Base-by-base conservation (phyloP, 2,797 vertebrate species). In the Leptoclinus maculatus region DNA sequence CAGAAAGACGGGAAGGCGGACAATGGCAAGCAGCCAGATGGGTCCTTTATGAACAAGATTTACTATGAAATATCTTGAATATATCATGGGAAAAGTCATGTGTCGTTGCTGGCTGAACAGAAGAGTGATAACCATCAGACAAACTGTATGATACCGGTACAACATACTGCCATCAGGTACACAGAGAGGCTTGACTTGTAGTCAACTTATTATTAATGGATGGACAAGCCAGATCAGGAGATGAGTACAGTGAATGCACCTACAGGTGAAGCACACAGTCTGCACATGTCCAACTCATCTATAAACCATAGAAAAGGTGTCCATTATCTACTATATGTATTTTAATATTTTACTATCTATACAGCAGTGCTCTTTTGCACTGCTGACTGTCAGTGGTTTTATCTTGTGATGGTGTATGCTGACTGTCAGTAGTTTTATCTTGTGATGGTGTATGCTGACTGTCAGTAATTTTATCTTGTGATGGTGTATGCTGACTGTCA, bases 331-430 rank as follows among this genome's bases (percentile, higher is more conserved):
- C 62, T 53, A 73, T 76, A 76, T 84, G 78, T 70, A 56, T 45
- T 75, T 90, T 71, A 87, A 93, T 92, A 89, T 87, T 91, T 90
- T 41, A 89, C 71, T 1, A 58, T 71, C 60, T 32, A 54, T 7
- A 38, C 72, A 2, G 67, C 63, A 65, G 53, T 25, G 67, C 66
- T 69, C 3, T 47, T 62, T 70, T 60, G 58, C 69, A 65, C 54
- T 45, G 54, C 70, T 81, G 66, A 32, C 77, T 21, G 38, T 57
- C 78, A 69, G 57, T 11, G 27, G 21, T 65, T 63, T 41, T 23
- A 66, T 66, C 27, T 16, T 41, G 63, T 21, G 54, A 16, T 10
- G n/a, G n/a, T n/a, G n/a, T n/a, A n/a, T n/a, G n/a, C n/a, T 81
- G 66, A 32, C 77, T 21, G 38, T 57, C 78, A 69, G 57, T 11